Percentiles rank a stretch among this genome's conserved stretches.
These are phyloP conservation scores for Pangasius mekongensis DNA, from an alignment of 2,797 vertebrate species.

Conservation along the genomic window DNA sequence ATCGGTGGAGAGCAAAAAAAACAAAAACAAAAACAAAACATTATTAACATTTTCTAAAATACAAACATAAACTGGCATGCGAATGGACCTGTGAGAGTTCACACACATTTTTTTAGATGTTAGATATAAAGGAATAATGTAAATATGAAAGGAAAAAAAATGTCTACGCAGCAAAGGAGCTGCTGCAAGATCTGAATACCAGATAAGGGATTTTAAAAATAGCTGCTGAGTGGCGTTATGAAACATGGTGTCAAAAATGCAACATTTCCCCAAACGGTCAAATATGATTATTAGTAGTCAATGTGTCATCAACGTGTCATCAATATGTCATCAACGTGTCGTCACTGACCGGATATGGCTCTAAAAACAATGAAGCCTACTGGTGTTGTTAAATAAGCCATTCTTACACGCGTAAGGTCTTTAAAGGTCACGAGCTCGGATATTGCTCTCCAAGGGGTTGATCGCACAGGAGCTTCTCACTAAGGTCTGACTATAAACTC, in stretches of 20 bases:
- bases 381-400: constrained; percentile 29
- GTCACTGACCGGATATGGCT: background rate
- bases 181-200: constrained; percentile 1
- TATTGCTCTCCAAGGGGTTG: constrained; percentile 30
- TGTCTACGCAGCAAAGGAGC: background rate
- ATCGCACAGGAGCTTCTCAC: background rate
- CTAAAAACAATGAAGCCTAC: background rate
- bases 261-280: background rate
- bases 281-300: background rate
- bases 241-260: background rate
- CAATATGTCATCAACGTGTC: background rate
- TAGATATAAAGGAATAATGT: background rate
- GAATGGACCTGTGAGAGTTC: background rate
- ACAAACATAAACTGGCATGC: background rate
- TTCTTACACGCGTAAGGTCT: constrained; percentile 31
- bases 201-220: constrained; percentile 19
- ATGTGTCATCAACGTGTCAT: no score
- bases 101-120: background rate
- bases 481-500: background rate
- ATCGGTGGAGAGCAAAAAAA: background rate
- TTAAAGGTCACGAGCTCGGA: constrained; percentile 41
- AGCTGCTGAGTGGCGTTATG: background rate
- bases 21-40: background rate
- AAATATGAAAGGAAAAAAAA: background rate
- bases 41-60: background rate